Evolutionary conservation across 2,797 vertebrate genomes (phyloP), one percentile per base, ranked within the genome.

Genomic region (Pseudomugil gertrudae): DNA sequence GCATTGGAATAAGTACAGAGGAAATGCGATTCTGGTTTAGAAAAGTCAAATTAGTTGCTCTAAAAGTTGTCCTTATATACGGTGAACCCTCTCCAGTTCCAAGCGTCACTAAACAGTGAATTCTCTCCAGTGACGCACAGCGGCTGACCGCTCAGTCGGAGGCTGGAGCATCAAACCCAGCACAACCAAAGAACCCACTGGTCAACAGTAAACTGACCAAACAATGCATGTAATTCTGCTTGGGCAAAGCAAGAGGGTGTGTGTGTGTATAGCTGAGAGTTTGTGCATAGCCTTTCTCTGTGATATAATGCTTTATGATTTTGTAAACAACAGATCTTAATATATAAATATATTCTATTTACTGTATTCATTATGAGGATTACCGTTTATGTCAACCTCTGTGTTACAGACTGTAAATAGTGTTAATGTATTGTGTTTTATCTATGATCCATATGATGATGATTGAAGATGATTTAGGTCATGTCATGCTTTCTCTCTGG

Each of bases 341-440:
- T 94, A 92, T 93, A 93, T 92, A 76, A 83, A 80, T 87, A 87
- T 86, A 91, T 90, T 90, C 68, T 86, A 92, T 90, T 90, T 74
- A 89, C 85, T 92, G 89, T 88, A 88, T 90, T 92, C 88, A 86
- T 83, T 72, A 81, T 19, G 84, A 87, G 74, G 78, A 88, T 83
- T 82, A 84, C 63, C 80, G 65, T 90, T 83, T 78, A 85, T 86
- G 90, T 92, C 85, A 56, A 82, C 88, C 78, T 88, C 84, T 86
- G 84, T 89, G 90, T 92, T 90, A 90, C 88, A 87, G 80, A 86
- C 72, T 93, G 90, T 94, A 93, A 89, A 93, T 93, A 92, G 80
- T 88, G 82, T 83, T 77, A 70, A 66, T 88, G 88, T 90, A 84
- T 82, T 83, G 87, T 93, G 88, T 92, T 90, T 93, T 88, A 88